Base-by-base conservation (phyloP, 2,113 vertebrate genomes). In the Butorides virescens region DNA sequence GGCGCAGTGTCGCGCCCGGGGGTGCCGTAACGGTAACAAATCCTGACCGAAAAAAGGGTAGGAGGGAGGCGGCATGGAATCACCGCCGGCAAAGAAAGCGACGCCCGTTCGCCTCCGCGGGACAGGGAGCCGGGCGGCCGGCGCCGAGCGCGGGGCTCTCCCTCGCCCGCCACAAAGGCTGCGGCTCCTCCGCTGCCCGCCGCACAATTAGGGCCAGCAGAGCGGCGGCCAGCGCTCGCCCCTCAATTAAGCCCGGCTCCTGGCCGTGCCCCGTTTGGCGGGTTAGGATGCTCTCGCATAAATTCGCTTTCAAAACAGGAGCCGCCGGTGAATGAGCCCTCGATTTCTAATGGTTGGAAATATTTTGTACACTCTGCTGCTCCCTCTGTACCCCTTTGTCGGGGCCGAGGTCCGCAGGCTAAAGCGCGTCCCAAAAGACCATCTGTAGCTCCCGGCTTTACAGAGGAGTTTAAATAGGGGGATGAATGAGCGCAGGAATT, bases 401-500 rank as follows among this genome's bases (percentile, higher is more conserved):
- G n/a, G 65, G 89, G 95, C 94, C 85, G 19, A 92, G 97, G 96
- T 95, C 96, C 96, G 94, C 13, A 17, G 81, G 91, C 95, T 91
- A 95, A 97, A 94, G 91, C 88, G 94, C 93, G 94, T 62, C 97
- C 97, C 97, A 96, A 97, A 98, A 98, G 98, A 95, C 98, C 97
- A 97, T 96, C 97, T 97, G 97, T 97, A 93, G 94, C 94, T 94
- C 93, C 97, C 49, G 67, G 94, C 95, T 98, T 96, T 98, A 96
- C 91, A 97, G 97, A 97, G 97, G 88, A 91, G 95, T 97, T 97
- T 97, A 97, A 98, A 97, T 56, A 97, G 95, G 92, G 96, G 97
- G 90, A 94, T 98, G 98, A 98, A 98, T 96, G 97, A 98, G 87
- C 93, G 8, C 92, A 86, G 94, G 97, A 97, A 97, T 97, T 91